Evolutionary conservation across 2,797 vertebrate genomes (phyloP).

Genomic region (Chrosomus eos): DNA sequence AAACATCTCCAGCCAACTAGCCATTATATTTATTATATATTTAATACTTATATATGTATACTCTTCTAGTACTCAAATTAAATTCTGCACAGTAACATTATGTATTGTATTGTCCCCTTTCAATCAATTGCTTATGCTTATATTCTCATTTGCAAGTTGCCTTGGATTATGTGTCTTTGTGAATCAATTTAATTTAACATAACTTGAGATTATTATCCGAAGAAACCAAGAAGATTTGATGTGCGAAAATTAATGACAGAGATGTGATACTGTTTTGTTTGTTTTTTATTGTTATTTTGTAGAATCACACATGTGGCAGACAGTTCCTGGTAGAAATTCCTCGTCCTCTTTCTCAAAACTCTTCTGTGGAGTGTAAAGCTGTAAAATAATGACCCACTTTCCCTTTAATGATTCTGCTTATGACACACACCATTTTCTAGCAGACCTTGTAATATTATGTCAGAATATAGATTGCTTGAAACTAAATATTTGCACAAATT

Average conservation of each 20-base stretch:
- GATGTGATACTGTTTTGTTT: slow-evolving; percentile 45
- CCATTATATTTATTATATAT: too few species aligned
- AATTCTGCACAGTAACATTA: background rate
- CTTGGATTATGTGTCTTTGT: background rate
- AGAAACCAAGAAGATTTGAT: slow-evolving; percentile 11
- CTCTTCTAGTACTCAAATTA: background rate
- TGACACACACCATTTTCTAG: slow-evolving; percentile 3
- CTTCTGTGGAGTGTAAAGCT: slow-evolving; percentile 53
- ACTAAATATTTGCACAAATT: slow-evolving; percentile 18
- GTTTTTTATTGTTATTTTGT: slow-evolving; percentile 57
- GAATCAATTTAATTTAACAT: background rate
- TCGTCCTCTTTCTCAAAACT: slow-evolving; percentile 55
- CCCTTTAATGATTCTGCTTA: slow-evolving; percentile 45
- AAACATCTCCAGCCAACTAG: background rate
- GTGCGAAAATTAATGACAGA: slow-evolving; percentile 41
- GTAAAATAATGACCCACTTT: slow-evolving; percentile 58
- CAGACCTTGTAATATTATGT: background rate
- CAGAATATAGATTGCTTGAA: background rate
- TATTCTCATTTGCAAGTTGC: background rate
- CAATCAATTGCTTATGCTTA: background rate
- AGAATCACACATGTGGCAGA: slow-evolving; percentile 51
- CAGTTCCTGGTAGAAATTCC: slow-evolving; percentile 44
- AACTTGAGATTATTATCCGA: background rate
- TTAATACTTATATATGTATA: too few species aligned
- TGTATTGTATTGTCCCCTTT: background rate